phyloP scores from a whole-genome alignment of 1,140 invertebrate species.

The Temnothorax curvispinosus region DNA sequence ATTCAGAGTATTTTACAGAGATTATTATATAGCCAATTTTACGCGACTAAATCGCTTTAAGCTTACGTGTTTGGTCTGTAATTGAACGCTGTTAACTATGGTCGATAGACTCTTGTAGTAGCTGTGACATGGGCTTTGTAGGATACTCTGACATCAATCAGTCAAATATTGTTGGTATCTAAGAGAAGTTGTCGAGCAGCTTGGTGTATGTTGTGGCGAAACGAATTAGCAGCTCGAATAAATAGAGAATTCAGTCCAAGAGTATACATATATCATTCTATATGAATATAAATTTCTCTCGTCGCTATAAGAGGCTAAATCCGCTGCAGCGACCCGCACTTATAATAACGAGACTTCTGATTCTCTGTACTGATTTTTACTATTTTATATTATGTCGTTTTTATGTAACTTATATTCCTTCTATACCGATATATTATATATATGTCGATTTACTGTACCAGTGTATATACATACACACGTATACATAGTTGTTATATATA shows the following conservation, averaged over 20 bases:
- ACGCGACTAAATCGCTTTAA: slow-evolving; percentile 42
- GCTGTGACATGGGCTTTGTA: slow-evolving; percentile 39
- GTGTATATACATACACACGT: slow-evolving; percentile 15
- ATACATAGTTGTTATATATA: slow-evolving; percentile 55
- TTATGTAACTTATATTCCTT: slow-evolving; percentile 71
- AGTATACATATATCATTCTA: slow-evolving; percentile 36
- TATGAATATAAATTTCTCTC: slow-evolving; percentile 32
- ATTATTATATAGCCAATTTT: slow-evolving; percentile 53
- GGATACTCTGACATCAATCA: slow-evolving; percentile 64
- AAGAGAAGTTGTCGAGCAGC: slow-evolving; percentile 44
- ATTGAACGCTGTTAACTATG: slow-evolving; percentile 47
- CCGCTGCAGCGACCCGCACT: slow-evolving; percentile 60
- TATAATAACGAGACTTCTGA: slow-evolving; percentile 69
- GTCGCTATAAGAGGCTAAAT: slow-evolving; percentile 27
- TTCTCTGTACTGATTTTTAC: slow-evolving; percentile 78
- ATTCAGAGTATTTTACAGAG: slow-evolving; percentile 71
- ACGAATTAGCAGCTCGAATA: background rate
- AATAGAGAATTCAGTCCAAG: slow-evolving; percentile 29
- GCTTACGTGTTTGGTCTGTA: slow-evolving; percentile 57
- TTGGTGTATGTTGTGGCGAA: slow-evolving; percentile 35
- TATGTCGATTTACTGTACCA: slow-evolving; percentile 25
- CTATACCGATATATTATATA: slow-evolving; percentile 34
- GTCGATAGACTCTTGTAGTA: slow-evolving; percentile 36
- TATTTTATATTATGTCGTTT: slow-evolving; percentile 76
- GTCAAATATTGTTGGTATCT: slow-evolving; percentile 45